These are phyloP conservation scores for Chiloscyllium punctatum DNA, from an alignment of 2,797 vertebrate species.

Conservation along the genomic window DNA sequence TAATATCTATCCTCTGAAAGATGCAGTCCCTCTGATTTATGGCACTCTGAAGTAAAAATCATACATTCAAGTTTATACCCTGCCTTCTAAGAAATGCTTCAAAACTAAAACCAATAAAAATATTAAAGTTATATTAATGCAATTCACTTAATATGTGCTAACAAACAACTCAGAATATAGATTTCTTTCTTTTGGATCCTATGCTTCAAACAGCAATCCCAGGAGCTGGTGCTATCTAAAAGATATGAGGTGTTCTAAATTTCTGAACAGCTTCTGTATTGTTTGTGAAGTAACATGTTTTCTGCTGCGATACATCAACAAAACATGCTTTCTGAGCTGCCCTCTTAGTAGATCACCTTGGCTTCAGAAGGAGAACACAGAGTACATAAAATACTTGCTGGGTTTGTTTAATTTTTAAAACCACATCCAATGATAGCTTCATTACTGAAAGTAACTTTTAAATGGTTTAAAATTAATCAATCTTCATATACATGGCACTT, in stretches of 20 bases:
- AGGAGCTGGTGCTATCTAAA: neutral
- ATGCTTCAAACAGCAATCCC: neutral
- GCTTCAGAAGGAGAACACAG: neutral
- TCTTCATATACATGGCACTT: neutral
- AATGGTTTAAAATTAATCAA: neutral
- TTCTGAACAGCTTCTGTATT: neutral
- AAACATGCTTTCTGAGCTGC: neutral
- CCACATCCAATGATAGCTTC: neutral
- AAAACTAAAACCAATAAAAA: neutral
- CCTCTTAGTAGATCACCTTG: neutral
- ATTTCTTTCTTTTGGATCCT: neutral
- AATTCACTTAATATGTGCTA: neutral
- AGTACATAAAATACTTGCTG: neutral
- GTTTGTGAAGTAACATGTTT: neutral
- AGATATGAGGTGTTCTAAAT: neutral
- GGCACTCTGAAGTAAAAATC: neutral
- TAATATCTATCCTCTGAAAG: neutral
- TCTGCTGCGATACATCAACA: neutral
- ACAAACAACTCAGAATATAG: neutral
- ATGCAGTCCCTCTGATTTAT: neutral
- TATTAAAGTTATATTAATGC: neutral
- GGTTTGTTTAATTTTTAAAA: neutral
- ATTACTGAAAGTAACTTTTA: neutral
- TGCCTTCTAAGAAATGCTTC: neutral
- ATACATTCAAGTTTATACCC: neutral